phyloP scores from a whole-genome alignment of 1,140 invertebrate species.

The Vollenhovia emeryi region DNA sequence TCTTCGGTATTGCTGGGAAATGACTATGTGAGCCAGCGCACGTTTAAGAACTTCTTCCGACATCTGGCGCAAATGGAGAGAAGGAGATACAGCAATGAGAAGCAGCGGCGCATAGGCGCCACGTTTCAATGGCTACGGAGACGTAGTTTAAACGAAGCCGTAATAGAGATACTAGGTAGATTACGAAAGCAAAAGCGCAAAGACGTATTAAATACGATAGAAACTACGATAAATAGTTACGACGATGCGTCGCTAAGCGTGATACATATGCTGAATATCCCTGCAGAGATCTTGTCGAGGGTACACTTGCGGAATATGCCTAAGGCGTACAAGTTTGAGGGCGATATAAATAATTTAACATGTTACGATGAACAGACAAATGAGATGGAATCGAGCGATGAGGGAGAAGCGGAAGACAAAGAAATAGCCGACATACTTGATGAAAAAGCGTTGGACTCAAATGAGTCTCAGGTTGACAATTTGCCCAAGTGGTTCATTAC shows the following conservation, averaged over 20 bases:
- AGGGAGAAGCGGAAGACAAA: constrained; percentile 19
- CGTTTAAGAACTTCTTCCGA: constrained; percentile 90
- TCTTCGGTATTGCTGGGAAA: constrained; percentile 94
- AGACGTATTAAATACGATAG: constrained; percentile 86
- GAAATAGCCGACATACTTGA: neutral
- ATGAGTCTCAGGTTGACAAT: constrained; percentile 43
- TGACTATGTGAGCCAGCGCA: constrained; percentile 91
- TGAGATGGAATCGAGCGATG: neutral
- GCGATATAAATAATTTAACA: constrained; percentile 61
- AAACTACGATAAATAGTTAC: constrained; percentile 88
- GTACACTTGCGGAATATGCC: constrained; percentile 21
- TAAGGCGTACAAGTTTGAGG: constrained; percentile 70
- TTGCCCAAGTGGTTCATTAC: constrained; percentile 89
- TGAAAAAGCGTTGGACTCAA: constrained; percentile 25
- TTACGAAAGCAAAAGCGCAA: constrained; percentile 86
- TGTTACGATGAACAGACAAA: constrained; percentile 33
- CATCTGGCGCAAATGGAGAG: constrained; percentile 81
- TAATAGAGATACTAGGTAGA: constrained; percentile 88
- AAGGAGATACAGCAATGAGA: constrained; percentile 19
- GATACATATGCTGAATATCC: constrained; percentile 77
- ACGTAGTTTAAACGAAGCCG: constrained; percentile 89
- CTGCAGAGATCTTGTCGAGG: constrained; percentile 66
- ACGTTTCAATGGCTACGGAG: constrained; percentile 91
- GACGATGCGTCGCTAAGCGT: constrained; percentile 86
- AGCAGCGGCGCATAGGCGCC: constrained; percentile 87